A percentile compares a stretch with the other conserved stretches of the same genome.
These are phyloP conservation scores for Keiferia lycopersicella DNA, from an alignment of 2,888 invertebrate species.

Conservation along the genomic window DNA sequence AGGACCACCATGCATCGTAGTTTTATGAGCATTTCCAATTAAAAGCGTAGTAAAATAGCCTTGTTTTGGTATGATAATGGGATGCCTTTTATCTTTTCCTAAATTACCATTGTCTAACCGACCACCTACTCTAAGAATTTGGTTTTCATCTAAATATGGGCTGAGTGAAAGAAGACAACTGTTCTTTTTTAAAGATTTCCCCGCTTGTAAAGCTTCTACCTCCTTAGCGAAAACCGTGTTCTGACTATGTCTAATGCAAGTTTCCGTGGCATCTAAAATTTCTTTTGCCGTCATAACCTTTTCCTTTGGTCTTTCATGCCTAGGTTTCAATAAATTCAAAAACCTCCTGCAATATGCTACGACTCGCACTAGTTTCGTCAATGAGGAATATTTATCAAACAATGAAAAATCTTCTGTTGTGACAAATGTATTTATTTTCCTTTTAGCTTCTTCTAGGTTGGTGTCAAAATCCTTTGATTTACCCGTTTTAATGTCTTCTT, in stretches of 20 bases:
- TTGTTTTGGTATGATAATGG: constrained; percentile 8
- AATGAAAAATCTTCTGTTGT: background rate
- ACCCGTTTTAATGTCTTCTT: background rate
- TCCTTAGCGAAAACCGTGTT: background rate
- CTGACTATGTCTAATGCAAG: constrained; percentile 12
- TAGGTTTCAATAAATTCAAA: background rate
- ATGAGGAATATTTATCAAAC: background rate
- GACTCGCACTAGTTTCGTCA: constrained; percentile 1
- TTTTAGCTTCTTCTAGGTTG: background rate
- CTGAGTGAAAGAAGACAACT: constrained; percentile 3
- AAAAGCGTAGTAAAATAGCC: background rate
- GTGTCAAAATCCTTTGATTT: background rate
- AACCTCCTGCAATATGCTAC: constrained; percentile 16
- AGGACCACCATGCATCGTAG: background rate
- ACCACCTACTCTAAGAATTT: constrained; percentile 16
- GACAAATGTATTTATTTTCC: background rate
- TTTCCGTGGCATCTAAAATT: background rate
- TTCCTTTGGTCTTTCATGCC: background rate
- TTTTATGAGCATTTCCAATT: background rate
- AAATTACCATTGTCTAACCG: background rate
- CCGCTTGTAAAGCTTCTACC: background rate
- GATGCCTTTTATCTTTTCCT: background rate
- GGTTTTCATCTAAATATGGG: constrained; percentile 7
- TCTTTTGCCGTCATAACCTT: constrained; percentile 7
- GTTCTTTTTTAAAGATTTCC: background rate